Evolutionary conservation across 2,888 invertebrate genomes (phyloP), one percentile per base, ranked within the genome.

Genomic region (Busseola fusca): DNA sequence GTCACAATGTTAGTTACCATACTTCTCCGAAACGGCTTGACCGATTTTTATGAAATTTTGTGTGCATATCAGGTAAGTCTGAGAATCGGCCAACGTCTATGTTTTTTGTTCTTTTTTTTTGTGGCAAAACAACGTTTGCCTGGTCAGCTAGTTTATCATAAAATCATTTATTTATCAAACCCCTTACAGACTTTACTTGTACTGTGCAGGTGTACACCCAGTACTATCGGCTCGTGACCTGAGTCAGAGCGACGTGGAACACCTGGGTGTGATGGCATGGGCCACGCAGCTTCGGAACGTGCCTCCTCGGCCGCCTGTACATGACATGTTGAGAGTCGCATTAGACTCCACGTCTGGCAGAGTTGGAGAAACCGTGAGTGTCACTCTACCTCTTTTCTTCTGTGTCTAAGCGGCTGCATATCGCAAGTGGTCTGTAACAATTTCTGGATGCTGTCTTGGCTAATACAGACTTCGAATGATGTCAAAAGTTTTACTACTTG

Each of bases 261-360:
- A 99, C 95, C 96, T 99, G 83, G 99, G 99, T 16, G 98, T 99
- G 72, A 99, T 99, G 99, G 98, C 99, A 0, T 99, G 99, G 93
- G 98, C 98, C 0, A 98, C 99, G 0, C 97, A 98, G 90, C 98
- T 98, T 93, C 98, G 98, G 84, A 98, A 98, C 97, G 97, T 98
- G 48, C 97, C 98, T 42, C 98, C 98, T 72, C 96, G 98, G 60
- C 98, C 98, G 18, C 98, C 98, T 10, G 96, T 98, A 0, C 97
- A 98, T 74, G 98, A 98, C 87, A 96, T 98, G 94, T 96, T 98
- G 68, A 96, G 97, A 75, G 97, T 98, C 1, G 97, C 97, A 63
- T 95, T 98, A 74, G 98, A 98, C 87, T 97, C 98, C 60, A 98
- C 98, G 66, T 98, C 98, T 40, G 98, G 98, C 30, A 96, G 98